Evolutionary conservation across 2,888 invertebrate species (phyloP).

Genomic region (Hydrotaea cyrtoneurina): DNA sequence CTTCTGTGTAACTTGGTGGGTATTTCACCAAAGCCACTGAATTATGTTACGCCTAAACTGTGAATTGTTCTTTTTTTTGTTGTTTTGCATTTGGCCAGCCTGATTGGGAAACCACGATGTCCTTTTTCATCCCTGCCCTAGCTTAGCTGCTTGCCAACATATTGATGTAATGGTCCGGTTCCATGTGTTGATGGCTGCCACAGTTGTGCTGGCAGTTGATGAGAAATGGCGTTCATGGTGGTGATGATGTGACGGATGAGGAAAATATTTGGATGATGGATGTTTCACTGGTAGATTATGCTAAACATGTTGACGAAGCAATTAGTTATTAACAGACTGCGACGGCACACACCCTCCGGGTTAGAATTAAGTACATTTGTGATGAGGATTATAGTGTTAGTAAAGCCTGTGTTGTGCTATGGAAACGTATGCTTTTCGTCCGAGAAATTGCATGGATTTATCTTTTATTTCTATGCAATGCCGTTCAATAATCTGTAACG

Average conservation of each 20-base stretch:
- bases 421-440: too few relatives aligned
- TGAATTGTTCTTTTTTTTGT: not conserved
- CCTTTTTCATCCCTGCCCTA: not conserved
- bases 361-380: too few relatives aligned
- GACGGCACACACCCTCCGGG: too few relatives aligned
- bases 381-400: too few relatives aligned
- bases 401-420: too few relatives aligned
- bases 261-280: constrained; percentile 41
- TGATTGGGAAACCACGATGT: not conserved
- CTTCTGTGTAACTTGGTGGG: not conserved
- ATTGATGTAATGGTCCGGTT: constrained; percentile 18
- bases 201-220: constrained; percentile 22
- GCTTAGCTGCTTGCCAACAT: not conserved
- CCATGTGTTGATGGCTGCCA: constrained; percentile 44
- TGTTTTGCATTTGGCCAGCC: not conserved
- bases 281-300: constrained; percentile 54
- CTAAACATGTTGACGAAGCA: constrained; percentile 40
- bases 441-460: too few relatives aligned
- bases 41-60: not conserved
- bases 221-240: not conserved
- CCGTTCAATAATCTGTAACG: too few relatives aligned
- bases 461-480: too few relatives aligned
- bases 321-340: not conserved
- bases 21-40: not conserved
- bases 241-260: not conserved